Evolutionary conservation across 2,113 vertebrate species (phyloP).

Genomic region (Chrysemys picta): DNA sequence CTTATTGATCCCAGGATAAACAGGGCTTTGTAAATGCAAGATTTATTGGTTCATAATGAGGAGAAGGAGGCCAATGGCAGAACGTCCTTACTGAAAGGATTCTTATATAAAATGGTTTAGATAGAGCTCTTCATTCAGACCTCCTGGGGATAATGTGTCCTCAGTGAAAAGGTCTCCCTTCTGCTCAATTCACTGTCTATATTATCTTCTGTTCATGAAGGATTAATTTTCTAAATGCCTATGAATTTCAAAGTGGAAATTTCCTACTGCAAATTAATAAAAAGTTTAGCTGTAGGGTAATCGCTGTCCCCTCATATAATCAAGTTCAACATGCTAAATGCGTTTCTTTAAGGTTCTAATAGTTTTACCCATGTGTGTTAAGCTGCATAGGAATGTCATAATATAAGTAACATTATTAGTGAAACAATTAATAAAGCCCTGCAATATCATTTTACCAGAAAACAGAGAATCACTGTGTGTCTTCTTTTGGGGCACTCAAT

Average conservation of each 20-base stretch:
- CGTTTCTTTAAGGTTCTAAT: constrained; percentile 55
- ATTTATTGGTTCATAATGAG: constrained; percentile 48
- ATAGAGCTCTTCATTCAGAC: constrained; percentile 42
- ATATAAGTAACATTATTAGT: constrained; percentile 52
- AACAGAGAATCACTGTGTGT: background rate
- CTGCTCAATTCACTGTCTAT: constrained; percentile 56
- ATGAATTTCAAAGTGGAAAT: constrained; percentile 69
- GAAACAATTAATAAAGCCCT: constrained; percentile 38
- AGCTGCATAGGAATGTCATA: constrained; percentile 32
- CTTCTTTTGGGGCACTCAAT: background rate
- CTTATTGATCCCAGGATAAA: constrained; percentile 43
- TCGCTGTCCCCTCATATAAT: constrained; percentile 50
- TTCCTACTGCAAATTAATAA: constrained; percentile 65
- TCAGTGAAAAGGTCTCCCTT: constrained; percentile 62
- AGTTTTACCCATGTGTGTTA: constrained; percentile 39
- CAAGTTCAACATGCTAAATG: constrained; percentile 29
- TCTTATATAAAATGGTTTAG: constrained; percentile 57
- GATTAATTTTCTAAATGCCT: constrained; percentile 68
- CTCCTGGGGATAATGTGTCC: constrained; percentile 52
- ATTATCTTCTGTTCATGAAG: constrained; percentile 59
- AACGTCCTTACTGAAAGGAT: constrained; percentile 40
- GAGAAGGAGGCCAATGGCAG: constrained; percentile 50
- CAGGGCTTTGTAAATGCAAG: constrained; percentile 30
- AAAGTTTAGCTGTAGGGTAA: constrained; percentile 61
- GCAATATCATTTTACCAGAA: background rate